Evolutionary conservation across 2,113 vertebrate species (phyloP), one percentile per base, ranked within the genome.

Genomic region (Brachyhypopomus gauderio): DNA sequence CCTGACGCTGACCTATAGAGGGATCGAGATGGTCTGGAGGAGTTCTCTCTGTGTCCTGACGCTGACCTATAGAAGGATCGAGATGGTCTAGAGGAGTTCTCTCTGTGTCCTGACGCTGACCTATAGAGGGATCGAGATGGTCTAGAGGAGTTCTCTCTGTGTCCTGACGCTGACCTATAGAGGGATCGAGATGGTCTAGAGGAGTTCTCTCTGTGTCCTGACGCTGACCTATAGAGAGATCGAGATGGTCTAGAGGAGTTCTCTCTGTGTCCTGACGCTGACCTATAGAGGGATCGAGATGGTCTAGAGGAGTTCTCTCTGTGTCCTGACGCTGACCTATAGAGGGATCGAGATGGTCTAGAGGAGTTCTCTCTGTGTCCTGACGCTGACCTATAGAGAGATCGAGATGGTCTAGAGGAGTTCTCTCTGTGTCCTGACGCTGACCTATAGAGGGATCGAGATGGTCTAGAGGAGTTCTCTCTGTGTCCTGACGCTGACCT

Each of bases 1-100:
- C 72, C 56, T 62, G 60, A 81, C 60, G 60, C 60, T 55, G 70
- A 82, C 63, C 30, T 78, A 58, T 75, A 25, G 63, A 56, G 67
- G 71, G 22, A 62, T 48, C 34, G 55, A 78, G 38, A 30, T 30
- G 30, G 30, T 30, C 30, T 30, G 30, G 30, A 30, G 30, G 30
- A 30, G 30, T n/a, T n/a, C 2, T 85, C 62, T 71, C 22, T 56
- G 60, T 71, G 30, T 23, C 72, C 56, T 62, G 60, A 81, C 60
- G 60, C 60, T 55, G 70, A 82, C n/a, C n/a, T n/a, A n/a, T n/a
- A n/a, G n/a, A n/a, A n/a, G n/a, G n/a, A n/a, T n/a, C n/a, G n/a
- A 78, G 38, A 30, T 30, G 30, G 30, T 30, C 30, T 30, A 3
- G 30, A 30, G 30, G 30, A 30, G 30, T n/a, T n/a, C 2, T 85